A percentile compares a stretch with the other conserved stretches of the same genome.
phyloP scores from a whole-genome alignment of 2,113 vertebrate species.

The Eublepharis macularius region DNA sequence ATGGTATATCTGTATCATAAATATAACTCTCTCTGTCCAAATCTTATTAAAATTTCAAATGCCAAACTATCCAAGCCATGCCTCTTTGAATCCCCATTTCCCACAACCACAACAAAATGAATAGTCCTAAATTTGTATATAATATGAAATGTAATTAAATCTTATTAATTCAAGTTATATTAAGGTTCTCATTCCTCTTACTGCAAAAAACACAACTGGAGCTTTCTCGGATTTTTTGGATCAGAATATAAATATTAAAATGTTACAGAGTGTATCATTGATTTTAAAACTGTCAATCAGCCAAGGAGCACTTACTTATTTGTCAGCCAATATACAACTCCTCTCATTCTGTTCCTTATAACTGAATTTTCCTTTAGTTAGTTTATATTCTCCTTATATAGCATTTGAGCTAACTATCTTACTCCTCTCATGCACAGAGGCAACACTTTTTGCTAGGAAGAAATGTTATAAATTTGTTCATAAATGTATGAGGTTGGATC shows the following conservation, averaged over 20 bases:
- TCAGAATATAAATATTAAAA: background rate
- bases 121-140: background rate
- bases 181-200: background rate
- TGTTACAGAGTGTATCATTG: background rate
- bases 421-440: background rate
- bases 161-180: background rate
- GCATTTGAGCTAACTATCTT: background rate
- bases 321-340: background rate
- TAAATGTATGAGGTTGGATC: too few relatives aligned
- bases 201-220: background rate
- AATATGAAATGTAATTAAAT: background rate
- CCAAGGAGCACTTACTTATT: background rate
- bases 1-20: background rate
- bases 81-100: background rate
- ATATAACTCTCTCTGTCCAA: background rate
- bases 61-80: background rate
- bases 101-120: background rate
- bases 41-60: background rate
- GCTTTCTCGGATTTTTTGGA: background rate
- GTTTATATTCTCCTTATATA: background rate
- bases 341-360: background rate
- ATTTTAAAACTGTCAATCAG: background rate
- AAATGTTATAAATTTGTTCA: background rate
- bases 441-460: background rate
- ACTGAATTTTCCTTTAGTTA: background rate